These are phyloP conservation scores for Pseudorhombus dupliciocellatus DNA, from an alignment of 2,113 vertebrate genomes.

Conservation along the genomic window DNA sequence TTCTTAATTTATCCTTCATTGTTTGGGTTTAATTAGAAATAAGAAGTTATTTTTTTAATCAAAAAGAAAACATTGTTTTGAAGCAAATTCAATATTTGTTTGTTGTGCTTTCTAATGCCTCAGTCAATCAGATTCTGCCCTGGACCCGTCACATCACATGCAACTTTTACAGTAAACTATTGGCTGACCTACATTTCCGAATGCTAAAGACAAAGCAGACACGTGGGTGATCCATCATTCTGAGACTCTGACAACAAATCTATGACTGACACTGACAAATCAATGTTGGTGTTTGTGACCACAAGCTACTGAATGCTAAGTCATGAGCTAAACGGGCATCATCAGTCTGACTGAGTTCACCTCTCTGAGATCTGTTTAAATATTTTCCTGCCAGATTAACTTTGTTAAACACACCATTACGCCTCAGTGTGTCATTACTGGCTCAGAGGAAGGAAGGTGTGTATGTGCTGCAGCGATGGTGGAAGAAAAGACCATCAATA, in stretches of 20 bases:
- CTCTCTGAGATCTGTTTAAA: slow-evolving; percentile 46
- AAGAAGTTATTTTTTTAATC: background rate
- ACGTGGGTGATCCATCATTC: too few species aligned
- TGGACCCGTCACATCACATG: background rate
- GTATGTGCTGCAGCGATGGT: too few species aligned
- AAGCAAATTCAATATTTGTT: too few species aligned
- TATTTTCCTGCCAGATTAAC: slow-evolving; percentile 65
- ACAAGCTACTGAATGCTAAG: slow-evolving; percentile 7
- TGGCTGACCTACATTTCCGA: too few species aligned
- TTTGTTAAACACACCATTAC: slow-evolving; percentile 73
- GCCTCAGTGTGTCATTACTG: too few species aligned
- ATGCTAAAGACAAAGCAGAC: too few species aligned
- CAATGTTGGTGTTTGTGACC: background rate
- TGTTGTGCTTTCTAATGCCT: too few species aligned
- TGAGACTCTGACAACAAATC: background rate
- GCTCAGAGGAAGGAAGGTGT: too few species aligned
- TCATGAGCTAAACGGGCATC: slow-evolving; percentile 29
- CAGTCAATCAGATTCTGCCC: too few species aligned
- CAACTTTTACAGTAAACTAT: too few species aligned
- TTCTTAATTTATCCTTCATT: background rate
- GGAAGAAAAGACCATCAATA: too few species aligned
- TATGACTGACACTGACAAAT: background rate
- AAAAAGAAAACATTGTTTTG: too few species aligned
- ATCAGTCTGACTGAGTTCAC: slow-evolving; percentile 52
- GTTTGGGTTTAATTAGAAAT: background rate